Evolutionary conservation across 2,888 invertebrate genomes (phyloP).

Genomic region (Dryococelus australis): DNA sequence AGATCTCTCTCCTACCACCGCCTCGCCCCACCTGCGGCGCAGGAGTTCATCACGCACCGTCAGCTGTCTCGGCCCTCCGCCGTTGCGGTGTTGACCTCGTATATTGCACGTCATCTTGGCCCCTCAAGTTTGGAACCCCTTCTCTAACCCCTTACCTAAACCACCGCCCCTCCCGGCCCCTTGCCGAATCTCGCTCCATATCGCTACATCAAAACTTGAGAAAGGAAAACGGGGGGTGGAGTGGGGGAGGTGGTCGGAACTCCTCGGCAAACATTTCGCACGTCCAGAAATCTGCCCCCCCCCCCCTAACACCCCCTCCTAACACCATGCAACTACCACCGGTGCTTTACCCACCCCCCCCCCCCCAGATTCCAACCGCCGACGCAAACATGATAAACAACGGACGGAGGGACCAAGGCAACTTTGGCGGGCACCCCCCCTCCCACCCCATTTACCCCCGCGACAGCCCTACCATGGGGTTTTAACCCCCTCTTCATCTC

Average conservation of each 20-base stretch:
- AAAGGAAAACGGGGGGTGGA: neutral
- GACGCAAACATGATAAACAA: slow-evolving; percentile 16
- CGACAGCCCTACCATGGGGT: neutral
- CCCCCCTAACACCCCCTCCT: neutral
- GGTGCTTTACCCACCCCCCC: neutral
- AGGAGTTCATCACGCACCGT: neutral
- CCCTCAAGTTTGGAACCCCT: neutral
- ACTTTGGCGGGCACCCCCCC: neutral
- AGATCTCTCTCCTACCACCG: too few relatives aligned
- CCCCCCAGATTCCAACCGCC: neutral
- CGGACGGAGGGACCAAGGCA: neutral
- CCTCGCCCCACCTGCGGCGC: neutral
- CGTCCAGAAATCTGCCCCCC: neutral
- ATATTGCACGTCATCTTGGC: neutral
- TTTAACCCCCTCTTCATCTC: neutral
- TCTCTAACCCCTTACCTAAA: neutral
- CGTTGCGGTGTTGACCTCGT: slow-evolving; percentile 2
- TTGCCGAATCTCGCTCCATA: slow-evolving; percentile 17
- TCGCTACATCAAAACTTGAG: neutral
- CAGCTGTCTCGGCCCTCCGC: neutral
- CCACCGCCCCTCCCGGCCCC: neutral
- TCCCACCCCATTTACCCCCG: neutral
- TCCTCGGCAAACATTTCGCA: slow-evolving; percentile 26
- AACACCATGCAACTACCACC: too few relatives aligned
- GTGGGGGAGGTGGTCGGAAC: neutral